A percentile compares a stretch with the other conserved stretches of the same genome.
These are phyloP conservation scores for Tachysurus fulvidraco DNA, from an alignment of 2,113 vertebrate species.

Conservation along the genomic window DNA sequence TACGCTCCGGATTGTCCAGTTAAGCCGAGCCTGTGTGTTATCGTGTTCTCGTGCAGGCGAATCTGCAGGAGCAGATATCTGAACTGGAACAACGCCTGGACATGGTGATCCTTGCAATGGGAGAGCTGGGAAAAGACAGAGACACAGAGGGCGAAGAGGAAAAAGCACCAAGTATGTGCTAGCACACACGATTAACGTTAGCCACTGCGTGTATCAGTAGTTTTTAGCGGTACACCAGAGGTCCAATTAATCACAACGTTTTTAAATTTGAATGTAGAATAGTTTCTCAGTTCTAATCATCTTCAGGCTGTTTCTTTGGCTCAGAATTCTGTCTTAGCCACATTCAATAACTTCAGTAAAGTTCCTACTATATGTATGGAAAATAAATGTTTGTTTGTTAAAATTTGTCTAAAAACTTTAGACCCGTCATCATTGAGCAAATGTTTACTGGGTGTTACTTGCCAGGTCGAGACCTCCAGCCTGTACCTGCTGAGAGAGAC, in stretches of 20 bases:
- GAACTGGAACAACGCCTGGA: constrained; percentile 70
- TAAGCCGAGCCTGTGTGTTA: neutral
- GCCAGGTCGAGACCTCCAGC: neutral
- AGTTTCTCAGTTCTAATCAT: neutral
- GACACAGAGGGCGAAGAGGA: neutral
- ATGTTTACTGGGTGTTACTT: neutral
- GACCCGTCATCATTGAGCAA: neutral
- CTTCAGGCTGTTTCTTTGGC: neutral
- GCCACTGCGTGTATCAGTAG: neutral
- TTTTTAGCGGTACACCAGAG: neutral
- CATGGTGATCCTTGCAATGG: constrained; percentile 63
- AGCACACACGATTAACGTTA: neutral
- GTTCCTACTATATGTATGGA: neutral
- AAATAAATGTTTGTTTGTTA: neutral
- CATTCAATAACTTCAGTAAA: neutral
- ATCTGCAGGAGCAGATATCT: constrained; percentile 53
- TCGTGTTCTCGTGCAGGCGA: constrained; percentile 44
- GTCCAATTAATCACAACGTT: neutral
- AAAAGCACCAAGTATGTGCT: constrained; percentile 45
- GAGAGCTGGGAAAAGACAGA: constrained; percentile 51
- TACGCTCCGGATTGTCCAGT: neutral
- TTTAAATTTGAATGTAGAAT: neutral
- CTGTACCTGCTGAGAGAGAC: neutral
- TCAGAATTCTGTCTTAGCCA: too few relatives aligned
- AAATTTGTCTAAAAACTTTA: neutral